Evolutionary conservation across 2,113 vertebrate species (phyloP).

Genomic region (Zeus faber): DNA sequence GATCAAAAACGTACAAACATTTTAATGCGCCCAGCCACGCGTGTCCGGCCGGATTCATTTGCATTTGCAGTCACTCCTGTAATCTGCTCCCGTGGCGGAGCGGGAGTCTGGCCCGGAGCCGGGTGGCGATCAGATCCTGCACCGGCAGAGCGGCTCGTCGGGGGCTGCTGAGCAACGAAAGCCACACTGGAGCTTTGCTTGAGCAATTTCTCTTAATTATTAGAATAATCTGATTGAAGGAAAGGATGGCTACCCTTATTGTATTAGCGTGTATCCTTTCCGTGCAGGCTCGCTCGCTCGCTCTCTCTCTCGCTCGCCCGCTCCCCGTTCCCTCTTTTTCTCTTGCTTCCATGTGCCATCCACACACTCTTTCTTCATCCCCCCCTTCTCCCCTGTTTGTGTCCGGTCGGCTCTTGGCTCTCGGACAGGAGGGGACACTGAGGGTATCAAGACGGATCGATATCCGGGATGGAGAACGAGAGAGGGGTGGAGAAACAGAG

Average conservation of each 20-base stretch:
- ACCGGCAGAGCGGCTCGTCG: too few relatives aligned
- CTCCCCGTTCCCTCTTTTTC: conserved; percentile 27
- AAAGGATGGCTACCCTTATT: conserved; percentile 58
- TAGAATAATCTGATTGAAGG: conserved; percentile 69
- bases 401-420: conserved; percentile 25
- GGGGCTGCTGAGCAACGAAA: conserved; percentile 67
- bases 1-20: too few relatives aligned
- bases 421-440: conserved; percentile 38
- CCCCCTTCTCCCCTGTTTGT: neutral
- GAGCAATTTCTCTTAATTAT: conserved; percentile 72
- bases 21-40: too few relatives aligned
- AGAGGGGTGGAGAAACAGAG: too few relatives aligned
- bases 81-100: too few relatives aligned
- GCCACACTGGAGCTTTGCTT: conserved; percentile 53
- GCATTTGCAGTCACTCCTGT: too few relatives aligned
- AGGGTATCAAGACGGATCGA: conserved; percentile 64
- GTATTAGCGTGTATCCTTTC: conserved; percentile 55
- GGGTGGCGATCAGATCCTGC: too few relatives aligned
- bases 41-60: too few relatives aligned
- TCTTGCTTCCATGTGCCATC: conserved; percentile 26
- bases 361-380: neutral
- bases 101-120: too few relatives aligned
- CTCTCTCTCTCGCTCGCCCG: conserved; percentile 33
- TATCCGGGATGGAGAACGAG: too few relatives aligned
- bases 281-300: conserved; percentile 2